These are phyloP conservation scores for Lonchura striata DNA, from an alignment of 2,113 vertebrate genomes.

Conservation along the genomic window DNA sequence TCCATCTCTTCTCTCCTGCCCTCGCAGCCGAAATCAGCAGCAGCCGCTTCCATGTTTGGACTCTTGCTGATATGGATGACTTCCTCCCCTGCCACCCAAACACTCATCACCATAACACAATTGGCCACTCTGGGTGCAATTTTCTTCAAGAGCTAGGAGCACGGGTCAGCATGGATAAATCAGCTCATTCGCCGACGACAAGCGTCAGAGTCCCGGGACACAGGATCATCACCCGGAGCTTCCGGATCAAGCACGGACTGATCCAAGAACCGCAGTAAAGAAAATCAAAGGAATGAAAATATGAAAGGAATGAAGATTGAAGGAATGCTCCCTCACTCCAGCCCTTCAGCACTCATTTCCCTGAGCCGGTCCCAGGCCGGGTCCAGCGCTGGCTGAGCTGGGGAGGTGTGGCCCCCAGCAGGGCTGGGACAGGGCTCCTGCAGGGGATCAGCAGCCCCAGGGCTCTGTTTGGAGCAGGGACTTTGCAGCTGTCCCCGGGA, in stretches of 20 bases:
- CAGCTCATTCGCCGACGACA: not conserved
- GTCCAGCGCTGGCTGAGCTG: not conserved
- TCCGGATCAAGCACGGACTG: not conserved
- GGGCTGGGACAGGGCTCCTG: not conserved
- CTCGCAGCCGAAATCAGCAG: not conserved
- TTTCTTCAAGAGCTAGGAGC: not conserved
- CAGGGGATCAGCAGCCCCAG: not conserved
- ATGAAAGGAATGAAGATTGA: not conserved
- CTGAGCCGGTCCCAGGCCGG: not conserved
- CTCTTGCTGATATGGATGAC: not conserved
- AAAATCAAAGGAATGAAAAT: not conserved
- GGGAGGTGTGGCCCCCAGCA: not conserved
- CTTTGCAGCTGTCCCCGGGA: not conserved
- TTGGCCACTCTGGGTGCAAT: not conserved
- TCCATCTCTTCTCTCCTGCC: not conserved
- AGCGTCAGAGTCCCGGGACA: not conserved
- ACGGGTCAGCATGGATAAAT: not conserved
- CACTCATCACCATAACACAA: not conserved
- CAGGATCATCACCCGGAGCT: not conserved
- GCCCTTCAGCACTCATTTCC: not conserved
- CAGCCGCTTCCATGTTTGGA: not conserved
- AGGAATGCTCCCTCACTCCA: not conserved
- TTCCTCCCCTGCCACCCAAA: not conserved
- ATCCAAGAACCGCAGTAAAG: not conserved
- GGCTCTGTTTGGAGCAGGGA: not conserved